phyloP scores from a whole-genome alignment of 2,797 vertebrate genomes.

The Lacerta agilis region DNA sequence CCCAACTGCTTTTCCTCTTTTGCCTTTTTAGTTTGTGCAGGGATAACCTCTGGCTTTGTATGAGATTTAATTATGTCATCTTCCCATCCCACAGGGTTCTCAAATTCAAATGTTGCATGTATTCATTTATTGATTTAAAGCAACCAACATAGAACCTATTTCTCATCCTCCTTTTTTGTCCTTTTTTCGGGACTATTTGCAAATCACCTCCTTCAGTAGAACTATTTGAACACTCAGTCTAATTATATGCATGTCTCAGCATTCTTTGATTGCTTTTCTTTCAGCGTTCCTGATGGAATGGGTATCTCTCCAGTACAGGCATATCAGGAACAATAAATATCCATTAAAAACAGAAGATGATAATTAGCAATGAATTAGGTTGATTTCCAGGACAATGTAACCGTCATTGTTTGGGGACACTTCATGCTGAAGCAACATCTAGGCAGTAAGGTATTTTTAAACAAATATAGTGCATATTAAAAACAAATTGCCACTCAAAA shows the following conservation, averaged over 20 bases:
- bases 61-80: not conserved
- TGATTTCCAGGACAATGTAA: conserved; percentile 5
- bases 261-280: not conserved
- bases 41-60: not conserved
- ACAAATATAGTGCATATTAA: conserved; percentile 3
- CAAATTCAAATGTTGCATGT: not conserved
- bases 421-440: conserved; percentile 6
- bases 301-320: conserved; percentile 17
- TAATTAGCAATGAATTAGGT: conserved; percentile 16
- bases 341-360: conserved; percentile 1
- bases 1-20: not conserved
- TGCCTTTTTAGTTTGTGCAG: not conserved
- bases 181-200: not conserved
- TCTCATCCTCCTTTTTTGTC: not conserved
- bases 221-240: not conserved
- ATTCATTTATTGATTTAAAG: not conserved
- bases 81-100: not conserved
- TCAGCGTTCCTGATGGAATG: not conserved
- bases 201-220: conserved; percentile 11
- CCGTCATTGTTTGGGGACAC: not conserved
- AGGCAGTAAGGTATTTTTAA: conserved; percentile 11
- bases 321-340: not conserved
- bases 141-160: too few relatives aligned
- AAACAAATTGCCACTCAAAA: not conserved
- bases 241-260: conserved; percentile 4